phyloP scores from a whole-genome alignment of 2,113 vertebrate genomes.

The Trogon surrucura region DNA sequence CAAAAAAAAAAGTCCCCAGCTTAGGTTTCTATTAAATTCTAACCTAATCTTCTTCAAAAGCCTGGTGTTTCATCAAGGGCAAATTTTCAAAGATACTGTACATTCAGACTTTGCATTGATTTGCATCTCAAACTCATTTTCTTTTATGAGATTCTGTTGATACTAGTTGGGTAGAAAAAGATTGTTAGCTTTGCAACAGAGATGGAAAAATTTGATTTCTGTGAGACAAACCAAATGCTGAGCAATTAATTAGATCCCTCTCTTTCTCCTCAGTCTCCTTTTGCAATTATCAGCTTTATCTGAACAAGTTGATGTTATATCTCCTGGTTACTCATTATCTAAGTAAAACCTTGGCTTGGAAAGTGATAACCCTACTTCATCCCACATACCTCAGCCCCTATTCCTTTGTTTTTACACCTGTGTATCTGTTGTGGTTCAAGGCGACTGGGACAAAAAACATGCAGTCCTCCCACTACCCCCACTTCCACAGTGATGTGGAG shows the following conservation, averaged over 20 bases:
- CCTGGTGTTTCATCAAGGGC: neutral
- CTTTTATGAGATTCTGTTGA: neutral
- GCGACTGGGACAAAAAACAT: too few species aligned
- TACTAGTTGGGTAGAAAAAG: neutral
- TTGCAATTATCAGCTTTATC: neutral
- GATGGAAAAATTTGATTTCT: neutral
- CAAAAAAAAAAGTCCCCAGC: neutral
- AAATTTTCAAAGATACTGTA: neutral
- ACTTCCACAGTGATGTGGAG: too few species aligned
- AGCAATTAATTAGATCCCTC: neutral
- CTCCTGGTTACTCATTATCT: neutral
- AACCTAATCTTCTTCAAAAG: neutral
- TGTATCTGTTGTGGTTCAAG: neutral
- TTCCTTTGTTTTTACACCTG: neutral
- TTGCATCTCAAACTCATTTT: neutral
- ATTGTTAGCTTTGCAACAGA: neutral
- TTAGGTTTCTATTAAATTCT: neutral
- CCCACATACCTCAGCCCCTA: neutral
- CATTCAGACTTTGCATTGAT: neutral
- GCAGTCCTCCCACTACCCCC: too few species aligned
- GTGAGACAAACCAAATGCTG: neutral
- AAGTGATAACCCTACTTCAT: neutral
- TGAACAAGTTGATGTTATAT: neutral
- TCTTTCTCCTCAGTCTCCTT: neutral
- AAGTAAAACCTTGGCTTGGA: neutral